phyloP scores from a whole-genome alignment of 2,888 invertebrate genomes.

The Dasysyrphus tricinctus region DNA sequence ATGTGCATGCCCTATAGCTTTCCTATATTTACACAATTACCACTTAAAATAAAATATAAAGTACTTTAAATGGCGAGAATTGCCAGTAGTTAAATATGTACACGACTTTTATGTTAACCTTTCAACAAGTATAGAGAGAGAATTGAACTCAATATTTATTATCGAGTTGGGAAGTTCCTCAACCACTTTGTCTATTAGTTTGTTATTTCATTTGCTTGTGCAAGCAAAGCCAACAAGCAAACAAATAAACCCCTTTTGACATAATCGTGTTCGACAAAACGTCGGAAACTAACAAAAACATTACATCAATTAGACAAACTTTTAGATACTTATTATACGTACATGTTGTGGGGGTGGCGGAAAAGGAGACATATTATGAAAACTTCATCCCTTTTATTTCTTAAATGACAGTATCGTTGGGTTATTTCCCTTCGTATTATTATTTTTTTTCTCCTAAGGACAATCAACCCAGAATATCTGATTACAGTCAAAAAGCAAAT shows the following conservation, averaged over 20 bases:
- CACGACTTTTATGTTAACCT: constrained; percentile 41
- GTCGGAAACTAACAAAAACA: constrained; percentile 28
- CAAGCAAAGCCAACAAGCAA: too few species aligned
- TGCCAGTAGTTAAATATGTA: constrained; percentile 10
- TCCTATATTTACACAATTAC: constrained; percentile 23
- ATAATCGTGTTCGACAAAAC: constrained; percentile 16
- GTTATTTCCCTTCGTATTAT: constrained; percentile 4
- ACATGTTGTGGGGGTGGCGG: neutral
- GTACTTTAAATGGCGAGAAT: constrained; percentile 15
- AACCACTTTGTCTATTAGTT: constrained; percentile 6
- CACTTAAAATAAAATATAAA: constrained; percentile 12
- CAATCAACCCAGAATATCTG: constrained; percentile 55
- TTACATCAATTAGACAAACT: constrained; percentile 46
- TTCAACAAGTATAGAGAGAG: constrained; percentile 41
- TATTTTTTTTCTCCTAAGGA: constrained; percentile 10
- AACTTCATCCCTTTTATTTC: constrained; percentile 21
- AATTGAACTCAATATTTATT: constrained; percentile 27
- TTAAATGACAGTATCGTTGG: constrained; percentile 33
- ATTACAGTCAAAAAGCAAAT: constrained; percentile 43
- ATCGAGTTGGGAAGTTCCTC: constrained; percentile 11
- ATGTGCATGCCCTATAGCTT: constrained; percentile 40
- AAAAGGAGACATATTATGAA: neutral
- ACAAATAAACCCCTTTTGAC: constrained; percentile 11
- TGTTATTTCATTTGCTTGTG: constrained; percentile 14
- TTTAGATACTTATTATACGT: neutral